Conservation (phyloP, 1,140 invertebrate genomes). For the Plectrocnemia conspersa region DNA sequence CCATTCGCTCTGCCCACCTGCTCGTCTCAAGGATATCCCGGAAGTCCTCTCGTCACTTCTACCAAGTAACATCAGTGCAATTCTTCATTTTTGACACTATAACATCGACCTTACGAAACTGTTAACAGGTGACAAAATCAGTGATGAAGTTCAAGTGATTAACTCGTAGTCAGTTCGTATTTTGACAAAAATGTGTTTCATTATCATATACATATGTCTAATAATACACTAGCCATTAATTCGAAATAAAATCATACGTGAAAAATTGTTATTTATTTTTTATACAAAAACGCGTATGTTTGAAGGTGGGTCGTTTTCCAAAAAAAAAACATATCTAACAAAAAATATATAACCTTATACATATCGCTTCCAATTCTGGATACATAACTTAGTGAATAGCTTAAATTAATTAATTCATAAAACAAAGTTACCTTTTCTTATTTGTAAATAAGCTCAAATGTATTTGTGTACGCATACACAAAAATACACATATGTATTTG, state of each 20-base stretch:
- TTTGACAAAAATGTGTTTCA: too few relatives aligned
- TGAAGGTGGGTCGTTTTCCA: conserved; percentile 19
- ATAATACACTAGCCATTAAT: conserved; percentile 1
- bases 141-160: too few relatives aligned
- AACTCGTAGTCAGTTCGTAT: too few relatives aligned
- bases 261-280: not conserved
- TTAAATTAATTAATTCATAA: too few relatives aligned
- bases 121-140: too few relatives aligned
- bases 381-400: too few relatives aligned
- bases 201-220: too few relatives aligned
- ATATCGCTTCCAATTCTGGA: conserved; percentile 34
- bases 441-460: too few relatives aligned
- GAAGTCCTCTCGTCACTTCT: conserved; percentile 75
- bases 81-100: conserved; percentile 13
- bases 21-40: conserved; percentile 77
- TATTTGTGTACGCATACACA: too few relatives aligned
- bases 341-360: conserved; percentile 28
- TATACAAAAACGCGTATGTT: not conserved
- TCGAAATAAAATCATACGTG: conserved; percentile 1
- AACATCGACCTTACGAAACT: too few relatives aligned
- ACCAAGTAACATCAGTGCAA: conserved; percentile 60
- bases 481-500: not conserved
- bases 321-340: conserved; percentile 31
- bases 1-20: conserved; percentile 86
- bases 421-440: conserved; percentile 20